Percentiles rank a stretch among this genome's conserved stretches.
Evolutionary conservation across 1,140 invertebrate species (phyloP).

Genomic region (Elysia chlorotica): DNA sequence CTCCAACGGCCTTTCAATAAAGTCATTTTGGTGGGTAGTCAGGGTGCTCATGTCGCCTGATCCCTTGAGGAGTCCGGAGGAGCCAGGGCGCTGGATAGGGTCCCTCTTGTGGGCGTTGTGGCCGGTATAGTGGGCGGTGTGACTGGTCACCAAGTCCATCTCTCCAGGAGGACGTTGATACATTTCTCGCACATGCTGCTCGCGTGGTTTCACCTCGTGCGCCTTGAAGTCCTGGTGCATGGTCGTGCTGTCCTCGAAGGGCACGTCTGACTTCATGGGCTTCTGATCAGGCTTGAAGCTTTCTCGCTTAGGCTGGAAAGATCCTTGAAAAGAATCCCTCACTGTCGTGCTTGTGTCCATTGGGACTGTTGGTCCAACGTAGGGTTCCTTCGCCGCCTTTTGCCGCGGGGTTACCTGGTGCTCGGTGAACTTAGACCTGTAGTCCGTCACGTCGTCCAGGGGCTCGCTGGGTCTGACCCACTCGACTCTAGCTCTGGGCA

Average conservation of each 20-base stretch:
- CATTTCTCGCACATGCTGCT: too few species aligned
- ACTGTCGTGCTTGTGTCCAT: constrained; percentile 27
- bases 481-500: not conserved
- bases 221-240: constrained; percentile 13
- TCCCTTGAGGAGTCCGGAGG: constrained; percentile 24
- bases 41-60: constrained; percentile 22
- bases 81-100: constrained; percentile 22
- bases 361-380: constrained; percentile 17
- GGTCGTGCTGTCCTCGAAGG: constrained; percentile 25
- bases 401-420: constrained; percentile 16
- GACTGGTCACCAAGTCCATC: constrained; percentile 35
- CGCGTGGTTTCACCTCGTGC: constrained; percentile 12
- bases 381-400: constrained; percentile 7
- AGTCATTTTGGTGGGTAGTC: constrained; percentile 28
- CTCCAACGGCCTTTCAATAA: constrained; percentile 6
- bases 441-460: constrained; percentile 25
- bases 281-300: constrained; percentile 15
- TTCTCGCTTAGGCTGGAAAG: constrained; percentile 9
- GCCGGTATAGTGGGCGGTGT: constrained; percentile 43
- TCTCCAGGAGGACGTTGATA: constrained; percentile 25
- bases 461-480: constrained; percentile 12
- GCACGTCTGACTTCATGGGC: constrained; percentile 18
- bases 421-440: constrained; percentile 22
- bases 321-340: constrained; percentile 23
- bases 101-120: constrained; percentile 12